Conservation (phyloP, 2,888 invertebrate species). For the Apoda limacodes region DNA sequence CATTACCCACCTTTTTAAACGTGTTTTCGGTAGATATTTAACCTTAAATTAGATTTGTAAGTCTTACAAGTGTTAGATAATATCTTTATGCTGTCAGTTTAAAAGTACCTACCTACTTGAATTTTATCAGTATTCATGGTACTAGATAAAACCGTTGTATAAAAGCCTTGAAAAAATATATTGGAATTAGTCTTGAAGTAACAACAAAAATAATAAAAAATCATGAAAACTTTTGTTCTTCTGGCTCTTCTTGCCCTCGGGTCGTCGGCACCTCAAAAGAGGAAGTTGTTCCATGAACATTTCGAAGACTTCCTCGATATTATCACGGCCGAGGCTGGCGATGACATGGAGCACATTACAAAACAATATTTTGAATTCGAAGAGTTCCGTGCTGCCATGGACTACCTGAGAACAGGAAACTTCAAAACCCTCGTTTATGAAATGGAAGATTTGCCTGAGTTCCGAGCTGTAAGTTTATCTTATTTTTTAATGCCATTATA, state of each 20-base stretch:
- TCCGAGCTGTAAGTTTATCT: conserved; percentile 37
- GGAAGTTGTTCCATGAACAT: conserved; percentile 46
- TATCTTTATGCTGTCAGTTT: too few relatives aligned
- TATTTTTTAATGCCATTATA: too few relatives aligned
- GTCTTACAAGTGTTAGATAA: too few relatives aligned
- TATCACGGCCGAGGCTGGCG: conserved; percentile 28
- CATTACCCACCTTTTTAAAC: too few relatives aligned
- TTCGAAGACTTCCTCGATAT: conserved; percentile 39
- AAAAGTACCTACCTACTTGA: too few relatives aligned
- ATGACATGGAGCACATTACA: conserved; percentile 25
- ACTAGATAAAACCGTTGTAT: too few relatives aligned
- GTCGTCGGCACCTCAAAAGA: conserved; percentile 36
- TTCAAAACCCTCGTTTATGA: conserved; percentile 41
- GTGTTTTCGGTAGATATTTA: too few relatives aligned
- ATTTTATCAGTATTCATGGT: too few relatives aligned
- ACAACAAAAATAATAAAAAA: not conserved
- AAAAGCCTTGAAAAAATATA: too few relatives aligned
- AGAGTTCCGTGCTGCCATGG: conserved; percentile 31
- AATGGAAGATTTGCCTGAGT: conserved; percentile 47
- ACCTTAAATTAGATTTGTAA: too few relatives aligned
- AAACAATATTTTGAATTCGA: conserved; percentile 35
- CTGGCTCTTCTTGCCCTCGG: conserved; percentile 31
- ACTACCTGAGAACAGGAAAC: conserved; percentile 32
- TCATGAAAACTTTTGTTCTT: conserved; percentile 32
- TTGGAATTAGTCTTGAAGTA: too few relatives aligned